Evolutionary conservation across 2,797 vertebrate species (phyloP), one percentile per base, ranked within the genome.

Genomic region (Enteromius fasciolatus): DNA sequence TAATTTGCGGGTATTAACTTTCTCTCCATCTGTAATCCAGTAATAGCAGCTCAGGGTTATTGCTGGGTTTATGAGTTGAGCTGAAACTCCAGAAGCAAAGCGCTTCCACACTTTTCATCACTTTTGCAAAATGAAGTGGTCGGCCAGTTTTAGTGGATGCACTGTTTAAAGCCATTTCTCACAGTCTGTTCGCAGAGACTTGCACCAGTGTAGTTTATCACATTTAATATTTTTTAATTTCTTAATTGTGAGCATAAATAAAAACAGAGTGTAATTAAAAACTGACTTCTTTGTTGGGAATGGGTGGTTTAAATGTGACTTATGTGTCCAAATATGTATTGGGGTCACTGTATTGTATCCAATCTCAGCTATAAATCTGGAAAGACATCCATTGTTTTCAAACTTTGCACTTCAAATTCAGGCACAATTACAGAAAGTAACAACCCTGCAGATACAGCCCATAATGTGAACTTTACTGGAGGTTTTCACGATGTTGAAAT

Each of bases 1-100:
- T 76, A 67, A 82, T 76, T 76, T 67, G 48, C n/a, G 33, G 66
- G 28, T 76, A 68, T 83, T 83, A 46, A 46, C 36, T 68, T 82
- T 76, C 72, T 76, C 11, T 41, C 25, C 36, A 36, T 39, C 28
- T 61, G 41, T 61, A 77, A 48, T 76, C 64, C 63, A 68, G 81
- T 69, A 82, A 69, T 25, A 48, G 52, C 20, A 31, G 75, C 18
- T 59, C 81, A 61, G 74, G 50, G 48, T 76, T 77, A 76, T 76
- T 69, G 17, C 80, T 52, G 72, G 61, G 59, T 83, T 77, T 69
- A 68, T 76, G 39, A 76, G n/a, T n/a, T 31, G 36, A 44, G 52
- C 41, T 82, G n/a, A 67, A 67, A 75, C 17, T 75, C 48, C 57
- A 67, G 80, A 66, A 31, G 23, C 72, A 82, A 63, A 63, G 12